Percentiles rank a stretch among this genome's conserved stretches.
phyloP scores from a whole-genome alignment of 2,888 invertebrate genomes.

The Taphrorychus bicolor region DNA sequence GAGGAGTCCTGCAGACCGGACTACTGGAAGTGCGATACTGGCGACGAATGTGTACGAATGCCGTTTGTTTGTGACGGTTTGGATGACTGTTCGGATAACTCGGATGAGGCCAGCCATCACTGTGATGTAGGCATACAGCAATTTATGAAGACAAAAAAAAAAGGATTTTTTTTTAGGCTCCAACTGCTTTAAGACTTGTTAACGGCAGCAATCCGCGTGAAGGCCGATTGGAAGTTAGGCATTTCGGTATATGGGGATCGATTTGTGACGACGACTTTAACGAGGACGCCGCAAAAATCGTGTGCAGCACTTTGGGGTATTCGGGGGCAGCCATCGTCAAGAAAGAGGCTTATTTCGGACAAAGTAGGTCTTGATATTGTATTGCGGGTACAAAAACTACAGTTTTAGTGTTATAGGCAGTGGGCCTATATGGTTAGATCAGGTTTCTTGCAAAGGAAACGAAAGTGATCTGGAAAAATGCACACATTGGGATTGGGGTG shows the following conservation, averaged over 20 bases:
- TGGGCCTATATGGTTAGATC: conserved; percentile 77
- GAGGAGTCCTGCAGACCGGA: conserved; percentile 65
- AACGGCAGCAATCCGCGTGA: conserved; percentile 65
- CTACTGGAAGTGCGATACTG: conserved; percentile 69
- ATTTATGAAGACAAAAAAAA: neutral
- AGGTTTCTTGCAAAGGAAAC: conserved; percentile 72
- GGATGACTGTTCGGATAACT: conserved; percentile 69
- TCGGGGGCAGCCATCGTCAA: conserved; percentile 62
- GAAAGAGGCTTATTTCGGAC: conserved; percentile 65
- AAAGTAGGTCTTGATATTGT: conserved; percentile 52
- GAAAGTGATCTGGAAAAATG: conserved; percentile 71
- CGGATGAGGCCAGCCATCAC: conserved; percentile 66
- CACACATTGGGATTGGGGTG: conserved; percentile 71
- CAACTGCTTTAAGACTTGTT: conserved; percentile 63
- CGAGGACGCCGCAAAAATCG: conserved; percentile 68
- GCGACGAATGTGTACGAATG: conserved; percentile 67
- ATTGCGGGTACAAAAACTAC: neutral
- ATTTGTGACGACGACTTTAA: conserved; percentile 82
- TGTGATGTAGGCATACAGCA: conserved; percentile 65
- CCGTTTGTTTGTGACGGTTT: conserved; percentile 71
- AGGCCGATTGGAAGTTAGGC: conserved; percentile 75
- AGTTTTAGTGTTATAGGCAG: conserved; percentile 51
- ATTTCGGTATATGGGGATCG: conserved; percentile 76
- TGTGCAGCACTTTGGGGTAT: conserved; percentile 67
- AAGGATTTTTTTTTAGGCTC: conserved; percentile 4